Percentiles rank a stretch among this genome's conserved stretches.
These are phyloP conservation scores for Drosophila hamatofila DNA, from an alignment of 2,888 invertebrate genomes.

Conservation along the genomic window DNA sequence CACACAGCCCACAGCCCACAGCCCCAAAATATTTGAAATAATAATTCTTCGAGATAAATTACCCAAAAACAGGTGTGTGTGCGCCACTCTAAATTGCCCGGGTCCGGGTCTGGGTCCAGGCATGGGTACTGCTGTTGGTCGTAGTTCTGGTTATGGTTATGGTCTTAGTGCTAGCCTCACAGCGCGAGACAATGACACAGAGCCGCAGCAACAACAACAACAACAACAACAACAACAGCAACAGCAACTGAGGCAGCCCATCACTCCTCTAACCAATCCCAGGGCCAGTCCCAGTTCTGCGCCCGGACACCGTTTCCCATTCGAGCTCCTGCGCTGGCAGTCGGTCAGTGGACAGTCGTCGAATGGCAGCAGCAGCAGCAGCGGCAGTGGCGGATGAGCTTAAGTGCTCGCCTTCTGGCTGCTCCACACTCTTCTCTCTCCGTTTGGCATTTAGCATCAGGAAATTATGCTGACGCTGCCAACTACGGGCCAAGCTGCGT, in stretches of 20 bases:
- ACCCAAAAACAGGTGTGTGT: constrained; percentile 85
- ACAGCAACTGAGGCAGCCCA: constrained; percentile 22
- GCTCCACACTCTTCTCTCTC: constrained; percentile 27
- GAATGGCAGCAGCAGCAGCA: constrained; percentile 37
- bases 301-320: constrained; percentile 22
- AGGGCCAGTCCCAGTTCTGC: constrained; percentile 9
- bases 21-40: constrained; percentile 84
- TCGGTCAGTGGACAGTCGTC: constrained; percentile 60
- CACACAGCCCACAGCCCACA: constrained; percentile 44
- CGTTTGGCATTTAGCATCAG: constrained; percentile 84
- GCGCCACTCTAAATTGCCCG: constrained; percentile 82
- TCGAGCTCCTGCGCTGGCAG: constrained; percentile 48
- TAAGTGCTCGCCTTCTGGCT: constrained; percentile 66
- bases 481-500: constrained; percentile 58
- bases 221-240: constrained; percentile 30
- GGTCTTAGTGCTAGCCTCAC: constrained; percentile 29
- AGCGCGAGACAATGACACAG: constrained; percentile 76
- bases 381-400: constrained; percentile 66
- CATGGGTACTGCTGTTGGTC: constrained; percentile 32
- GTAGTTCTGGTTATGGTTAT: constrained; percentile 42
- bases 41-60: constrained; percentile 86
- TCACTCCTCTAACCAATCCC: constrained; percentile 20
- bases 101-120: constrained; percentile 21
- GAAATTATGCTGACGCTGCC: constrained; percentile 84
- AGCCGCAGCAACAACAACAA: constrained; percentile 61